Evolutionary conservation across 1,140 invertebrate species (phyloP).

Genomic region (Archivesica marissinica): DNA sequence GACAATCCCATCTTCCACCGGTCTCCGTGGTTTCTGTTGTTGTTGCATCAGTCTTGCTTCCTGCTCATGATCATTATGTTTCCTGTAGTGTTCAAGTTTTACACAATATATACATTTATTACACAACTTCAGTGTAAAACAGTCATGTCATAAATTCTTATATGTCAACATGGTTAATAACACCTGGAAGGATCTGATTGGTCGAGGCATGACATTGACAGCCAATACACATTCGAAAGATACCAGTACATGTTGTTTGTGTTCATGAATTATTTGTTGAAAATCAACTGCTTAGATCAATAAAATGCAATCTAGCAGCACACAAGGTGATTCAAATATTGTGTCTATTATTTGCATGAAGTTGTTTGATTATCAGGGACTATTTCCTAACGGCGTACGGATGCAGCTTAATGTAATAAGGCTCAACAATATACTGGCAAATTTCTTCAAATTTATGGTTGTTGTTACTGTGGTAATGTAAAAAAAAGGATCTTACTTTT

Average conservation of each 20-base stretch:
- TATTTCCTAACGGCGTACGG: too few species aligned
- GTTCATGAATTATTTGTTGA: not conserved
- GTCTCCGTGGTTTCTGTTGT: slow-evolving; percentile 50
- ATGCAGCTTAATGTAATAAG: too few species aligned
- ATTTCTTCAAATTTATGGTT: too few species aligned
- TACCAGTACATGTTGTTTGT: not conserved
- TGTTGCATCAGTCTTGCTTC: not conserved
- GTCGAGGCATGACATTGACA: not conserved
- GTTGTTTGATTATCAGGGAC: too few species aligned
- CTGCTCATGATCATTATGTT: slow-evolving; percentile 20
- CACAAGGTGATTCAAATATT: too few species aligned
- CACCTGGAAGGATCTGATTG: not conserved
- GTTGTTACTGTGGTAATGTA: too few species aligned
- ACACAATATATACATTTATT: not conserved
- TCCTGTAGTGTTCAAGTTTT: not conserved
- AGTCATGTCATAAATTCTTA: not conserved
- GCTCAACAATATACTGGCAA: too few species aligned
- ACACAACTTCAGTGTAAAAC: not conserved
- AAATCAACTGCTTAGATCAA: too few species aligned
- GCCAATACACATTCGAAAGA: not conserved
- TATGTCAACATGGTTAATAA: not conserved
- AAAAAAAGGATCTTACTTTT: too few species aligned
- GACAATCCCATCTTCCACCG: slow-evolving; percentile 77
- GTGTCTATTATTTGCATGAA: too few species aligned
- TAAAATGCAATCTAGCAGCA: too few species aligned